Evolutionary conservation across 1,140 invertebrate genomes (phyloP).

Genomic region (Formica selysi): DNA sequence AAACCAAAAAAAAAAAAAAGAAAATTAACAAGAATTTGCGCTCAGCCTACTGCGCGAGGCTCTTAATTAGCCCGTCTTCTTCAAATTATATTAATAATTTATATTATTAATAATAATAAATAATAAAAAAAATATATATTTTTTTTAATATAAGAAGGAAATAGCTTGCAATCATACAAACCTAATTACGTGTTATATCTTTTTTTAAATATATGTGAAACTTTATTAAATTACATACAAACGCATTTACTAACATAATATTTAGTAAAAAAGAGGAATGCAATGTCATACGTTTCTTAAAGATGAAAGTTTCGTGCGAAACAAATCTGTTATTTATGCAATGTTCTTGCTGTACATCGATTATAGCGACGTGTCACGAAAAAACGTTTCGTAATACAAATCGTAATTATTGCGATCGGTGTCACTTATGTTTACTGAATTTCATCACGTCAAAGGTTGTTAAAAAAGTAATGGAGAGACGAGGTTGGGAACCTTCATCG

Average conservation of each 20-base stretch:
- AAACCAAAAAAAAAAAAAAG: too few species aligned
- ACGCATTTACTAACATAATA: neutral
- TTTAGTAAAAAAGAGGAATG: constrained; percentile 6
- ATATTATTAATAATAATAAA: too few species aligned
- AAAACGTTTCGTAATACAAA: constrained; percentile 12
- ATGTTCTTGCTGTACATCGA: neutral
- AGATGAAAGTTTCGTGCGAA: neutral
- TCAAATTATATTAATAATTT: too few species aligned
- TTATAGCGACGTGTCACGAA: constrained; percentile 13
- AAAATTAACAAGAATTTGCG: too few species aligned
- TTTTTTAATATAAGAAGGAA: neutral
- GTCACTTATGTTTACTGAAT: constrained; percentile 32
- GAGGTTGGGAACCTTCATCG: constrained; percentile 12
- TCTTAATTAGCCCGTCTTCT: too few species aligned
- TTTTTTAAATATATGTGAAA: neutral
- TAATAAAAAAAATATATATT: too few species aligned
- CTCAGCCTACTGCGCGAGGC: too few species aligned
- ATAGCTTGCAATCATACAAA: neutral
- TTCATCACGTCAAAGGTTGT: constrained; percentile 45
- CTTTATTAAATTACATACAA: neutral
- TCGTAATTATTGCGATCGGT: constrained; percentile 13
- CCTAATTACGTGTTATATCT: too few species aligned
- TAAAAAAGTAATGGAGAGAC: neutral
- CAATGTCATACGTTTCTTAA: neutral
- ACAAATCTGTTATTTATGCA: constrained; percentile 25